phyloP scores from a whole-genome alignment of 2,113 vertebrate genomes.

The Oryzias javanicus region DNA sequence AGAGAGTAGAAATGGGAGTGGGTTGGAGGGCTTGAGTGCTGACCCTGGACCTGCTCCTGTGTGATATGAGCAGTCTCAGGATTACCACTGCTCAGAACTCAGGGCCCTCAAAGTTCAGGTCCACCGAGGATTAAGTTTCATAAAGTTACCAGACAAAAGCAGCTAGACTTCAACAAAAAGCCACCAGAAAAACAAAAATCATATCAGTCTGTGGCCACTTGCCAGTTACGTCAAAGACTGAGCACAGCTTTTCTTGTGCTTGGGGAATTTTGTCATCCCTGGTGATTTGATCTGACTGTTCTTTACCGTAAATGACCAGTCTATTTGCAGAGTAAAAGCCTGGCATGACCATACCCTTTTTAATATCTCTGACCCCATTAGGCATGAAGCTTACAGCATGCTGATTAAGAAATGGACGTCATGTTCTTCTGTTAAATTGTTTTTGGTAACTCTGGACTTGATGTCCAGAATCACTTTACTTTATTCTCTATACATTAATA shows the following conservation, averaged over 20 bases:
- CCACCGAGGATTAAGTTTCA: constrained; percentile 37
- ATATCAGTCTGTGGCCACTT: constrained; percentile 7
- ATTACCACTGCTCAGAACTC: constrained; percentile 26
- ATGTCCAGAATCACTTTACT: too few relatives aligned
- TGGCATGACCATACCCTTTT: constrained; percentile 33
- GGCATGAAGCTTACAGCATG: constrained; percentile 23
- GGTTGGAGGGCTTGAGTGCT: neutral
- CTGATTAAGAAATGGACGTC: constrained; percentile 10
- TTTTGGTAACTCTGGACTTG: constrained; percentile 10
- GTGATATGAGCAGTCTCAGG: constrained; percentile 50
- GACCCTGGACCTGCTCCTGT: constrained; percentile 45
- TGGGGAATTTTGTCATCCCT: constrained; percentile 31
- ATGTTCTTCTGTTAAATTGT: constrained; percentile 10
- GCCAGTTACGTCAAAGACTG: constrained; percentile 5
- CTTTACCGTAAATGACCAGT: constrained; percentile 33
- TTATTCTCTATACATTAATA: too few relatives aligned
- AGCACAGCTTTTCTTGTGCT: constrained; percentile 14
- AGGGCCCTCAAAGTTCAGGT: constrained; percentile 28
- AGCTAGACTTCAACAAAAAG: constrained; percentile 2
- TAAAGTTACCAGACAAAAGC: constrained; percentile 39
- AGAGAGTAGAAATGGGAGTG: constrained; percentile 23
- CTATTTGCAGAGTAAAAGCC: constrained; percentile 31
- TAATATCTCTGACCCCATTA: constrained; percentile 45
- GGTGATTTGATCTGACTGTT: constrained; percentile 29
- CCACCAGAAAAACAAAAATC: constrained; percentile 6